Conservation (phyloP, 92 coral and sea anemone species). For the Porites divaricata region DNA sequence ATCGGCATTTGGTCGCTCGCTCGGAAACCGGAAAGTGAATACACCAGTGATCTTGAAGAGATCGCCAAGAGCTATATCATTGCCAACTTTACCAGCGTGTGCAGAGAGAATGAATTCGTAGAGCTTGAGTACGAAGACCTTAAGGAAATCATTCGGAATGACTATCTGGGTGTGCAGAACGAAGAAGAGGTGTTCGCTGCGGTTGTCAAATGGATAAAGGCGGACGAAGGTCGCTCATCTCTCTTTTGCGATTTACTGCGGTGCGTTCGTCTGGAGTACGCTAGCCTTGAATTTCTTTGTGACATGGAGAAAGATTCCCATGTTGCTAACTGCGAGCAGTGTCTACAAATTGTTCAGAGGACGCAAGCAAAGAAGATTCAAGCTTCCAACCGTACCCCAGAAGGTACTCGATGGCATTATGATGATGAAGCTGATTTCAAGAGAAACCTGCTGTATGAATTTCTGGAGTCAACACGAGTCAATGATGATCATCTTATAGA, state of each 20-base stretch:
- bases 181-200: constrained; percentile 73
- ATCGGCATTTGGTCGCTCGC: constrained; percentile 44
- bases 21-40: constrained; percentile 9
- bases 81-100: constrained; percentile 41
- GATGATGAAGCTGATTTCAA: not conserved
- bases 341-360: constrained; percentile 8
- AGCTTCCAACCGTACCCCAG: not conserved
- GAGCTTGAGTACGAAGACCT: constrained; percentile 57
- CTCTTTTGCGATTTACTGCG: constrained; percentile 41
- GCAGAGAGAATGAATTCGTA: constrained; percentile 45
- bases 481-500: not conserved
- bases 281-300: constrained; percentile 49
- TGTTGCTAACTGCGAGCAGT: constrained; percentile 13
- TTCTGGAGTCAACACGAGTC: not conserved
- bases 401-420: not conserved
- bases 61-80: constrained; percentile 37
- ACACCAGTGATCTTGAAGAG: constrained; percentile 32
- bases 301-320: constrained; percentile 42
- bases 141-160: constrained; percentile 42
- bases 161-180: constrained; percentile 39
- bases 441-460: not conserved
- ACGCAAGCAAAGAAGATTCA: not conserved
- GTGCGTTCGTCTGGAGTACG: constrained; percentile 52
- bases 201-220: constrained; percentile 59
- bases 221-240: constrained; percentile 37